Percentiles rank a stretch among this genome's conserved stretches.
Conservation (phyloP, 2,888 invertebrate species). For the Cacoxenus indagator region DNA sequence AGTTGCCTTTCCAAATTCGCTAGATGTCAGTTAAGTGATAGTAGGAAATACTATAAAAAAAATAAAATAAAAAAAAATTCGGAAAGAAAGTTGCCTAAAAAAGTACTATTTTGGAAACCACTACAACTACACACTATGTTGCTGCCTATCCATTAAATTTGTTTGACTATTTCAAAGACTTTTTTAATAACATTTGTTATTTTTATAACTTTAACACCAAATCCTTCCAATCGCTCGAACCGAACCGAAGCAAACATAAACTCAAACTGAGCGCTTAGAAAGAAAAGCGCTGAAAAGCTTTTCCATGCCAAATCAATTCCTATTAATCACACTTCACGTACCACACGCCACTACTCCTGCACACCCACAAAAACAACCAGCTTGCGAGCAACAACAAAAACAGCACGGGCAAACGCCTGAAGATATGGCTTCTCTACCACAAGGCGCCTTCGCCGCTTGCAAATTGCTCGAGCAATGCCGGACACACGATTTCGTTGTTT, state of each 20-base stretch:
- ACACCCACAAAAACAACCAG: constrained; percentile 28
- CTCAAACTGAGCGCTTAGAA: no score
- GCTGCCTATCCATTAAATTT: no score
- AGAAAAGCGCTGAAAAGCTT: neutral
- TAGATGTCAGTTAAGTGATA: no score
- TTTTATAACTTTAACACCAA: neutral
- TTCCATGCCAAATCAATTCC: constrained; percentile 18
- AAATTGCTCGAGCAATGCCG: constrained; percentile 74
- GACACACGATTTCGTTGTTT: constrained; percentile 72
- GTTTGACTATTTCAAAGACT: neutral
- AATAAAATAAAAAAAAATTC: no score
- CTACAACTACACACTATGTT: no score
- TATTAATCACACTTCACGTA: constrained; percentile 1
- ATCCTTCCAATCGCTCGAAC: neutral
- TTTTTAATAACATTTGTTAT: neutral
- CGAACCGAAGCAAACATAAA: neutral
- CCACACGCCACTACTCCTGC: neutral
- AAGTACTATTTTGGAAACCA: no score
- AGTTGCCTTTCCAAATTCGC: no score
- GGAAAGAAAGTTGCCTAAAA: no score
- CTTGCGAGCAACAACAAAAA: constrained; percentile 28
- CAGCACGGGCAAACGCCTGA: constrained; percentile 3
- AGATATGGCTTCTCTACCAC: constrained; percentile 82
- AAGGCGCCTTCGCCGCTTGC: constrained; percentile 80
- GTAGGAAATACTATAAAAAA: no score